phyloP scores from a whole-genome alignment of 1,140 invertebrate species.

The Cataglyphis hispanica region DNA sequence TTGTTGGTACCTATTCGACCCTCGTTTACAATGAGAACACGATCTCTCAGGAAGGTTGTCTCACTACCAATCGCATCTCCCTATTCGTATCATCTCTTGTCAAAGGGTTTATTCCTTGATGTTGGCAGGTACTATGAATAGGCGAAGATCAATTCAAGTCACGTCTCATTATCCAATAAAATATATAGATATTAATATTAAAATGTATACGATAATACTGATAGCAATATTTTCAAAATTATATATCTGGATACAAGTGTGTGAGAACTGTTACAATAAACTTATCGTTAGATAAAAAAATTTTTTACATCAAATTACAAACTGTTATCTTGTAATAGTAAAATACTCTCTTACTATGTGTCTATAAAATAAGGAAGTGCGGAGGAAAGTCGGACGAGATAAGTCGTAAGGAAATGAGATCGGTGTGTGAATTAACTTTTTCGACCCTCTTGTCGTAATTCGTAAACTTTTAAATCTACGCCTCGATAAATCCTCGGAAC shows the following conservation, averaged over 20 bases:
- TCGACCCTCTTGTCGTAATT: constrained; percentile 60
- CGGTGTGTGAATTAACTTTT: constrained; percentile 63
- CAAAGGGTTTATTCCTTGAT: constrained; percentile 17
- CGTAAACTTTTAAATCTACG: constrained; percentile 61
- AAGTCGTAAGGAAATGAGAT: constrained; percentile 61
- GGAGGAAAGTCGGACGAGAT: constrained; percentile 31
- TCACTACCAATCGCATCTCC: constrained; percentile 26
- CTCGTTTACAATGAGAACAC: constrained; percentile 41
- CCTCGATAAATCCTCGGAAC: constrained; percentile 52
- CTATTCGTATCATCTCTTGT: constrained; percentile 28
- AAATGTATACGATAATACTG: neutral
- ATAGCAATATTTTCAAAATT: constrained; percentile 3
- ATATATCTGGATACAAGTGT: neutral
- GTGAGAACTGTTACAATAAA: neutral
- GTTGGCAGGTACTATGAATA: constrained; percentile 15
- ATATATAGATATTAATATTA: neutral
- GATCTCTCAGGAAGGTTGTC: constrained; percentile 39
- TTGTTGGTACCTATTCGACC: constrained; percentile 7
- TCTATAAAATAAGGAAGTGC: constrained; percentile 41
- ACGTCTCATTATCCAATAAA: constrained; percentile 23
- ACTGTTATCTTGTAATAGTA: neutral
- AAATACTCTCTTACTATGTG: constrained; percentile 9
- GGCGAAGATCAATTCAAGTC: constrained; percentile 5
- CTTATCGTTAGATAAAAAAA: neutral
- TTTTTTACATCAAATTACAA: constrained; percentile 25